Evolutionary conservation across 2,888 invertebrate genomes (phyloP).

Genomic region (Orthonychiurus folsomi): DNA sequence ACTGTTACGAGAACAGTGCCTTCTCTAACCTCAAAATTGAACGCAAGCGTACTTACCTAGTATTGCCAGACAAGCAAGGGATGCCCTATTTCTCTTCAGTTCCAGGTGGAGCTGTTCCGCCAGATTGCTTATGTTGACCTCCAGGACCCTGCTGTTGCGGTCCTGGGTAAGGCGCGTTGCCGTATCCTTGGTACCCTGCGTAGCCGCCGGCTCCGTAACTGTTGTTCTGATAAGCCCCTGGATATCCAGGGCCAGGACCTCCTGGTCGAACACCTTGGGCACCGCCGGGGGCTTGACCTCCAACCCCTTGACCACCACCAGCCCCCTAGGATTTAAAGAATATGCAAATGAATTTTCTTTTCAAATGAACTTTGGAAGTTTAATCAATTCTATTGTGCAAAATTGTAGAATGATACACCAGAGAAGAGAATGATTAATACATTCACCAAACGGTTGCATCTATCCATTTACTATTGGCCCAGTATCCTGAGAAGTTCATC

Average conservation of each 20-base stretch:
- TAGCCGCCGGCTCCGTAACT: neutral
- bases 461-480: neutral
- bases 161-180: constrained; percentile 2
- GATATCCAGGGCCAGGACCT: neutral
- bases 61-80: too few species aligned
- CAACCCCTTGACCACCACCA: neutral
- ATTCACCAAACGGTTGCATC: too few species aligned
- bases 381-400: too few species aligned
- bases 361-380: too few species aligned
- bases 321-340: too few species aligned
- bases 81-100: neutral
- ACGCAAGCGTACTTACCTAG: too few species aligned
- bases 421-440: too few species aligned
- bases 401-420: neutral
- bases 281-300: neutral
- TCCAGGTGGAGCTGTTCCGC: constrained; percentile 8
- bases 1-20: too few species aligned
- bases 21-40: too few species aligned
- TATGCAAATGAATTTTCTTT: too few species aligned
- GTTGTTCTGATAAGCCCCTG: neutral
- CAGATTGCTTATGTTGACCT: neutral
- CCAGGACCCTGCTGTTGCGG: constrained; percentile 6
- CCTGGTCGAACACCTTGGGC: neutral
- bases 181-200: constrained; percentile 8
- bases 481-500: neutral